Evolutionary conservation across 2,113 vertebrate genomes (phyloP), one percentile per base, ranked within the genome.

Genomic region (Oryzias curvinotus): DNA sequence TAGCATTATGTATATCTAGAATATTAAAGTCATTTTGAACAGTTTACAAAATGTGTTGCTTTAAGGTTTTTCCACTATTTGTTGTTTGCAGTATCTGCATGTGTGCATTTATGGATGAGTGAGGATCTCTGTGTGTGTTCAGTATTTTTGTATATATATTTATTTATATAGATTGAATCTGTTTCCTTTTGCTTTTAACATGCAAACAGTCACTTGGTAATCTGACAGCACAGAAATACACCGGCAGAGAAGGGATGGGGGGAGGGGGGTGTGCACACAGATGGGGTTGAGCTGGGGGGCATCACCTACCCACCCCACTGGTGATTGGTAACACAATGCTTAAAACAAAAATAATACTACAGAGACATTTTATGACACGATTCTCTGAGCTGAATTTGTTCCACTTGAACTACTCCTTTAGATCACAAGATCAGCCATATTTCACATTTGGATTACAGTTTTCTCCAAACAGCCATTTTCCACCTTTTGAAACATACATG

Each of bases 131-230:
- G 42, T 14, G 28, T 61, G 50, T 58, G 49, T 58, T 80, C 67
- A 64, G 84, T 87, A 86, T 78, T 71, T 88, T 87, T 88, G 73
- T 91, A 90, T 91, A 90, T 90, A 91, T 90, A 87, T 66, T 36
- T 88, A 89, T 91, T 80, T 87, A 88, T 91, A 91, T 89, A 88
- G 69, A 91, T 89, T 87, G 71, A 89, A 89, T 92, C 83, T 87
- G 88, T 90, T 90, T 92, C 82, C 87, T 89, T 23, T 89, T 92
- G 90, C 85, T 91, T 90, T 88, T 84, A 90, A 92, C 91, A 93
- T 93, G 92, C 92, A 93, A 92, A 91, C 88, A 91, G 91, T 85
- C 91, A 89, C 88, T 91, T 89, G 80, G 91, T 92, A 91, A 92
- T 92, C 86, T 87, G 90, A 92, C 88, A 87, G 89, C 88, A 93